Evolutionary conservation across 2,113 vertebrate genomes (phyloP), one percentile per base, ranked within the genome.

Genomic region (Zingel zingel): DNA sequence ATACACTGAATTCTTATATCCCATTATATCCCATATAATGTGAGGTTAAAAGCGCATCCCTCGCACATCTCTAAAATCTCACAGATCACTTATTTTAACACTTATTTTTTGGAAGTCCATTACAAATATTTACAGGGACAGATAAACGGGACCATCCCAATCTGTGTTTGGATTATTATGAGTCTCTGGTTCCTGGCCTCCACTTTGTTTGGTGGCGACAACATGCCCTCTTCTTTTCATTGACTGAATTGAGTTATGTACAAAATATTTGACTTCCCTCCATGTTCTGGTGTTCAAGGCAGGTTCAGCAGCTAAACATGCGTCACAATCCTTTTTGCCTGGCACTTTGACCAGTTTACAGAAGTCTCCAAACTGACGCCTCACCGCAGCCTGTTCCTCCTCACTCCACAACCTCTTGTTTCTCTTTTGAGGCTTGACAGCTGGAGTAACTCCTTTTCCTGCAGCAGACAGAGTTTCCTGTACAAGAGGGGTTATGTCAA

Each of bases 251-350:
- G 91, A 91, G 77, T 94, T 94, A 85, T 94, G 94, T 45, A 93
- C 93, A 85, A 84, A 94, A 77, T 94, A 94, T 83, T 94, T 94
- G 14, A 94, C 86, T 81, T 94, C 93, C 67, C 90, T 85, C 93
- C 93, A 94, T 1, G 91, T 92, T 71, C 94, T 90, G 81, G 61
- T 91, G 71, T 59, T 90, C 25, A 94, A 51, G 8, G 77, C 93
- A 50, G 92, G 93, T 73, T 94, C 94, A 2, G 92, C 92, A 36
- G 89, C 90, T 72, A 94, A 86, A 88, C 93, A 94, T 0, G 91
- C 84, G 11, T 94, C 93, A n/a, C 92, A 94, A 47, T 94, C 92
- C 51, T 86, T 93, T 88, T 94, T 94, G n/a, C 93, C 93, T 3
- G 94, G 94, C 27, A 91, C 91, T 84, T 94, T 94, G 7, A 84